Base-by-base conservation (phyloP, 2,113 vertebrate species). In the Barbus barbus region DNA sequence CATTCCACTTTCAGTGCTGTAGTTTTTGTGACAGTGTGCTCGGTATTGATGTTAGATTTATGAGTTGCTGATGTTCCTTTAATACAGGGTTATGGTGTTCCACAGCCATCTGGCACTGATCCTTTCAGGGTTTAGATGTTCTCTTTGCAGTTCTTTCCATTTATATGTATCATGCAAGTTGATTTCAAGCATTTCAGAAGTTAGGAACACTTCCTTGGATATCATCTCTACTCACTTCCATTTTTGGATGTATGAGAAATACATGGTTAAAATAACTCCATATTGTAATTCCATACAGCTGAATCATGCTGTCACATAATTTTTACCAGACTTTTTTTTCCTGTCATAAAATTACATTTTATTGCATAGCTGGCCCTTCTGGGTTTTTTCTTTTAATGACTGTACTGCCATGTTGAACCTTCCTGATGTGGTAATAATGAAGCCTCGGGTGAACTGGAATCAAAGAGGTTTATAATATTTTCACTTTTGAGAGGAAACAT, bases 1-100 rank as follows among this genome's bases (percentile, higher is more conserved):
- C 20, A 72, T 44, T 44, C 5, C 12, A 44, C 11, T 26, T 44
- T 72, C 6, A 72, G 1, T 12, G 20, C 20, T 72, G 12, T 72
- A 46, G 5, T 76, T 13, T 53, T 76, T 51, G 73, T 76, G 46
- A 46, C 44, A 26, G 24, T 36, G 48, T n/a, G 75, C 46, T 78
- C 22, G 5, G 51, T 78, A 60, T 38, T 60, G 60, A 60, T 78
- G 31, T 78, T 60, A 22, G 28, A 22, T 76, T 76, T 76, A 18
- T 33, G 74, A 44, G 18, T 31, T 31, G 28, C 28, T 51, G 44
- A 26, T 51, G 41, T 51, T 46, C 44, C 18, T 48, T 48, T 75
- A 75, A 75, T 75, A 18, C 12, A 51, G 48, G 74, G 74, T 56
- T 76, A 76, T 9, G 33, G 28, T 76, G 74, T 56, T 31, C 46